Evolutionary conservation across 2,797 vertebrate genomes (phyloP).

Genomic region (Ctenopoma kingsleyae): DNA sequence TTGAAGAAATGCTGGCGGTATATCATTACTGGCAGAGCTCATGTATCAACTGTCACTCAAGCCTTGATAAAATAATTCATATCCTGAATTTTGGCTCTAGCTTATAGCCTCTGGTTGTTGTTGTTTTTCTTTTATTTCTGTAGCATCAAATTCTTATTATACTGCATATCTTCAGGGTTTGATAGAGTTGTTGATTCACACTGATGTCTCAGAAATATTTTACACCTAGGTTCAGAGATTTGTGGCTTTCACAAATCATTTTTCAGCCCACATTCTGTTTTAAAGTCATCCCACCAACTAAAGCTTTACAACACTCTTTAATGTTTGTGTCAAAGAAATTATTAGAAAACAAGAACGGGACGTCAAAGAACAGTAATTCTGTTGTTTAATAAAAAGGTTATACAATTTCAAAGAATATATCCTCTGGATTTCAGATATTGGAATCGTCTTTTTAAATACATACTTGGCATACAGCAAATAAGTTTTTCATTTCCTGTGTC

Average conservation of each 20-base stretch:
- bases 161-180: conserved; percentile 36
- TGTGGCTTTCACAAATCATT: conserved; percentile 39
- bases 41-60: conserved; percentile 71
- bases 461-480: conserved; percentile 15
- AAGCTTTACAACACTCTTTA: conserved; percentile 26
- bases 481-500: conserved; percentile 40
- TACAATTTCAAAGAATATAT: conserved; percentile 30
- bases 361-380: conserved; percentile 16
- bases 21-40: conserved; percentile 52
- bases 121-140: conserved; percentile 46
- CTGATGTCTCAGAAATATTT: conserved; percentile 45
- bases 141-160: conserved; percentile 38
- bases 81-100: conserved; percentile 43
- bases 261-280: conserved; percentile 32
- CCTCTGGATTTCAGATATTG: conserved; percentile 31
- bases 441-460: conserved; percentile 30
- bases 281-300: conserved; percentile 7
- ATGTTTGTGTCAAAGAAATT: conserved; percentile 17
- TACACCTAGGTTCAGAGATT: conserved; percentile 14
- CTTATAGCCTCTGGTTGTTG: conserved; percentile 30
- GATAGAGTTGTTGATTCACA: conserved; percentile 40
- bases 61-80: conserved; percentile 61
- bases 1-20: conserved; percentile 57
- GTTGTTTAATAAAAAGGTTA: conserved; percentile 37
- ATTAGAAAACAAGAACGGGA: conserved; percentile 19